phyloP scores from a whole-genome alignment of 2,888 invertebrate species.

The Loripinus fragilis region DNA sequence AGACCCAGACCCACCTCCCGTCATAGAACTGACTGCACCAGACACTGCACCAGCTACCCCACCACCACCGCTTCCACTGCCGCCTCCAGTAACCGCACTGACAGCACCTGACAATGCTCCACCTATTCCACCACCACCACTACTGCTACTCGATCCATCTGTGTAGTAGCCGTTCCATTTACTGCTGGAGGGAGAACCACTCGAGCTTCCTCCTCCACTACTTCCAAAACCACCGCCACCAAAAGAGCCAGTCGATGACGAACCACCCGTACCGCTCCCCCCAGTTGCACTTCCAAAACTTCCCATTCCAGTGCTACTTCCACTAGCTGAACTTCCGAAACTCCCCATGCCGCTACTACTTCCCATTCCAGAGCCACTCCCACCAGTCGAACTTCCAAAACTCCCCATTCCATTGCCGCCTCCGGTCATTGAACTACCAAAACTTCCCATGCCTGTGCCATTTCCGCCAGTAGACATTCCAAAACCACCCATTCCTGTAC shows the following conservation, averaged over 20 bases:
- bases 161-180: constrained; percentile 47
- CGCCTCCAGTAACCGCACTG: neutral
- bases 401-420: neutral
- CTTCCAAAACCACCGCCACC: neutral
- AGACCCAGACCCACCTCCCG: constrained; percentile 15
- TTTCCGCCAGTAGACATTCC: neutral
- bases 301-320: neutral
- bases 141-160: constrained; percentile 25
- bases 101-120: constrained; percentile 13
- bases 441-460: constrained; percentile 8
- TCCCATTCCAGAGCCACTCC: constrained; percentile 10
- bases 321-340: neutral
- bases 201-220: neutral
- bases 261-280: constrained; percentile 2
- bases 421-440: neutral
- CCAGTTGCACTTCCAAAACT: constrained; percentile 27
- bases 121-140: constrained; percentile 22
- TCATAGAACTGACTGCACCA: constrained; percentile 15
- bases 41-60: constrained; percentile 25
- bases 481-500: neutral
- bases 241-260: neutral
- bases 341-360: neutral
- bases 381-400: constrained; percentile 15
- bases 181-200: constrained; percentile 24
- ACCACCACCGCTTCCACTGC: neutral